Base-by-base conservation (phyloP, 2,888 invertebrate species). In the Schizaphis graminum region DNA sequence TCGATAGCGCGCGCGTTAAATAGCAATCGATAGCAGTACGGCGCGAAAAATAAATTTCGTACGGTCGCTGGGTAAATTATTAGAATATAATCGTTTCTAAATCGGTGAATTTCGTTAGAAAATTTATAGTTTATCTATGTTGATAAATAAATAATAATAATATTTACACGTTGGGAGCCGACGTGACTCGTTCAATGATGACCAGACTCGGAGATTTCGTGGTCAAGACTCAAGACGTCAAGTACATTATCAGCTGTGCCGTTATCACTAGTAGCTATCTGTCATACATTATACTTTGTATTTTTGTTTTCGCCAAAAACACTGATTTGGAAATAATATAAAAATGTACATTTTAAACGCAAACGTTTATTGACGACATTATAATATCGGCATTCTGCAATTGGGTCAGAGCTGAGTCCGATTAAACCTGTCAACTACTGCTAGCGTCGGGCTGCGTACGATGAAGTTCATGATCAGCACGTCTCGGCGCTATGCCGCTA, bases 261-360 rank as follows among this genome's bases (percentile, higher is more conserved):
- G 90, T 93, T 93, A 93, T 93, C 93, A 93, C 47, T 16, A 16
- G 26, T 35, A 77, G 35, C 21, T 77, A 77, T 77, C 35, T 21
- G 77, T 77, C 77, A 21, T 35, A 77, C 13, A 35, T 28, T 84
- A 28, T 77, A 53, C 16, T 53, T 88, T 13, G 49, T 84, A 61
- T 49, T 77, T 89, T 89, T 93, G 86, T 92, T 93, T 93, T 93
- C 84, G 89, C 89, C 90, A 93, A 90, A 93, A 41, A 77, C 49
- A 90, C 53, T 77, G 44, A 91, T 91, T 84, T 91, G 16, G 91
- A 85, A 91, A 84, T 84, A 49, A 77, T 47, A 53, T 41, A 49
- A 84, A n/a, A 77, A 91, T 53, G 77, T 53, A 53, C 41, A 85
- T 41, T 91, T 84, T 28, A 53, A 91, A 91, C 49, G 7, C 28